These are phyloP conservation scores for Labroides dimidiatus DNA, from an alignment of 2,797 vertebrate genomes.

Conservation along the genomic window DNA sequence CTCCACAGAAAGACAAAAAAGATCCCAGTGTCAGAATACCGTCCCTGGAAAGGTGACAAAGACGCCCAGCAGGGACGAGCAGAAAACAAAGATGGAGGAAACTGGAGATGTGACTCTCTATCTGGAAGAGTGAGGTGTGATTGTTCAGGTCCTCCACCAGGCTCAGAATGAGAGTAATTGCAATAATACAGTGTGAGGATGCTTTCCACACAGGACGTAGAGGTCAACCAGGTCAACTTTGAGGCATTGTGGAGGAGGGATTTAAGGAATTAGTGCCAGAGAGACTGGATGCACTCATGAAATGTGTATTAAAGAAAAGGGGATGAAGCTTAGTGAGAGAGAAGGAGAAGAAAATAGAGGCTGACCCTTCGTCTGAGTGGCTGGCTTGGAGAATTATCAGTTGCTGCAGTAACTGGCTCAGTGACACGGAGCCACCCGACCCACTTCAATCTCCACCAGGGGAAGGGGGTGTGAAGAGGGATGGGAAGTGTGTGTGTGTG, in stretches of 20 bases:
- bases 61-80: not conserved
- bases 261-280: constrained; percentile 30
- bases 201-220: constrained; percentile 41
- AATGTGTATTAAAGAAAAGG: constrained; percentile 26
- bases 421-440: constrained; percentile 42
- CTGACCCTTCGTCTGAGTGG: constrained; percentile 56
- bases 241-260: constrained; percentile 25
- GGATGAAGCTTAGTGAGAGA: constrained; percentile 21
- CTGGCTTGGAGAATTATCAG: constrained; percentile 63
- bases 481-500: constrained; percentile 1
- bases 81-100: constrained; percentile 26
- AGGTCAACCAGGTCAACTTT: constrained; percentile 51
- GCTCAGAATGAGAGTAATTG: constrained; percentile 55
- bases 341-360: constrained; percentile 49
- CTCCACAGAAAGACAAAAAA: constrained; percentile 15
- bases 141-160: constrained; percentile 36
- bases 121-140: constrained; percentile 36
- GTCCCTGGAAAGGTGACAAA: constrained; percentile 23
- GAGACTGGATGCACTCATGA: constrained; percentile 27
- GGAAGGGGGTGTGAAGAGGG: not conserved
- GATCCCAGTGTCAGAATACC: constrained; percentile 40
- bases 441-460: constrained; percentile 52
- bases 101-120: constrained; percentile 47
- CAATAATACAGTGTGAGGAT: constrained; percentile 31
- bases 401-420: constrained; percentile 53